Conservation (phyloP, 2,797 vertebrate genomes). For the Yasuhikotakia modesta region DNA sequence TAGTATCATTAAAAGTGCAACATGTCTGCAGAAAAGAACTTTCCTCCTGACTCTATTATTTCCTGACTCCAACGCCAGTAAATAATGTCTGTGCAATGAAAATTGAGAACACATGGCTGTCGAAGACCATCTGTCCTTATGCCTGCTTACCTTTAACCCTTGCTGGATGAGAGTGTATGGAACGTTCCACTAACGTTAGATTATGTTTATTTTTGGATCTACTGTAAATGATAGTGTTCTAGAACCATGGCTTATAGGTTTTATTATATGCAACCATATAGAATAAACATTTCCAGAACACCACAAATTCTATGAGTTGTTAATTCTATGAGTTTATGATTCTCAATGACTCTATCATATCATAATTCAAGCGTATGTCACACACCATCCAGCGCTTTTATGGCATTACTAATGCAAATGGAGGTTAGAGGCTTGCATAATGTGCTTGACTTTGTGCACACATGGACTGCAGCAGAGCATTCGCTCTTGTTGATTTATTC, state of each 20-base stretch:
- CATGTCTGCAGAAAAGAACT: constrained; percentile 52
- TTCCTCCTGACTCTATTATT: constrained; percentile 34
- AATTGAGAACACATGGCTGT: constrained; percentile 56
- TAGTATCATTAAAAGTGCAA: constrained; percentile 47
- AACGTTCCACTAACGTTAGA: neutral
- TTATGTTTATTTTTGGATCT: neutral
- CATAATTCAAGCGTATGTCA: constrained; percentile 3
- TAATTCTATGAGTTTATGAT: neutral
- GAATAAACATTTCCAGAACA: too few species aligned
- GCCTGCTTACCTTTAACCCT: constrained; percentile 18
- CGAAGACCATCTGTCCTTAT: constrained; percentile 52
- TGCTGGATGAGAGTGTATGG: neutral
- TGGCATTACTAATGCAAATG: neutral
- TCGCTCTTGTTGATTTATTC: constrained; percentile 62
- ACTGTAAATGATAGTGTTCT: too few species aligned
- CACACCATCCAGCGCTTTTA: neutral
- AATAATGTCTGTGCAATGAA: constrained; percentile 41
- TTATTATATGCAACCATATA: too few species aligned
- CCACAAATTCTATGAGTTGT: too few species aligned
- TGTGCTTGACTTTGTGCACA: neutral
- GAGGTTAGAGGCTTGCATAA: neutral
- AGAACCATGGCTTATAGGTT: too few species aligned
- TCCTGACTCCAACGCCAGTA: constrained; percentile 41
- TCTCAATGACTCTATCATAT: neutral
- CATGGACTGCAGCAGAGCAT: constrained; percentile 8